phyloP scores from a whole-genome alignment of 2,797 vertebrate species.

The Protonibea diacanthus region DNA sequence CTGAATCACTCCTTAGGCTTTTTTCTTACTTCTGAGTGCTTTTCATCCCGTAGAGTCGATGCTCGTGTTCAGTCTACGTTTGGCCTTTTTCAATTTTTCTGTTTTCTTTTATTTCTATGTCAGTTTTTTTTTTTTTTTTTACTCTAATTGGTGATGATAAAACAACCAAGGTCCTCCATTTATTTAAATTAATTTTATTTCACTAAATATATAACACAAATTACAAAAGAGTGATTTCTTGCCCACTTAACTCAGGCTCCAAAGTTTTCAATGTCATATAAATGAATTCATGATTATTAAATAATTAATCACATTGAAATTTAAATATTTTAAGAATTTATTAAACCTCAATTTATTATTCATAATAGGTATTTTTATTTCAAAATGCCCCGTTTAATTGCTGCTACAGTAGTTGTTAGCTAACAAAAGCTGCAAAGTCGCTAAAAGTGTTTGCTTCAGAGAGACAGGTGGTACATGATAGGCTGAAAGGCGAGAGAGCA shows the following conservation, averaged over 20 bases:
- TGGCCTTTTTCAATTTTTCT: not conserved
- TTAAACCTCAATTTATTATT: not conserved
- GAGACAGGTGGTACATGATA: not conserved
- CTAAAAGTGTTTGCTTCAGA: not conserved
- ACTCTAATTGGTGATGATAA: constrained; percentile 1
- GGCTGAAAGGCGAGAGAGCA: not conserved
- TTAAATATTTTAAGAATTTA: not conserved
- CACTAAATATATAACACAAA: constrained; percentile 22
- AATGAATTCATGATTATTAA: not conserved
- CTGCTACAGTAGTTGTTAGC: not conserved
- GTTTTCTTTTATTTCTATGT: not conserved
- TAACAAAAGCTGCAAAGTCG: not conserved
- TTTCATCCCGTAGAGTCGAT: constrained; percentile 52
- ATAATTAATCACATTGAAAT: too few species aligned
- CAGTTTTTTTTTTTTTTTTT: not conserved
- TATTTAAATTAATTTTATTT: constrained; percentile 22
- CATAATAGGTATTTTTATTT: not conserved
- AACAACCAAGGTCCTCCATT: not conserved
- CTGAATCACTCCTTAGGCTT: constrained; percentile 44
- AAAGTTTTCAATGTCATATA: not conserved
- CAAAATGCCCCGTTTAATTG: not conserved
- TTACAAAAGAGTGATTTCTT: constrained; percentile 12
- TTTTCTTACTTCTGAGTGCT: constrained; percentile 34
- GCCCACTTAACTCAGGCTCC: not conserved
- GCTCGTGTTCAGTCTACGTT: constrained; percentile 35